Evolutionary conservation across 2,888 invertebrate species (phyloP).

Genomic region (Aphidoletes aphidimyza): DNA sequence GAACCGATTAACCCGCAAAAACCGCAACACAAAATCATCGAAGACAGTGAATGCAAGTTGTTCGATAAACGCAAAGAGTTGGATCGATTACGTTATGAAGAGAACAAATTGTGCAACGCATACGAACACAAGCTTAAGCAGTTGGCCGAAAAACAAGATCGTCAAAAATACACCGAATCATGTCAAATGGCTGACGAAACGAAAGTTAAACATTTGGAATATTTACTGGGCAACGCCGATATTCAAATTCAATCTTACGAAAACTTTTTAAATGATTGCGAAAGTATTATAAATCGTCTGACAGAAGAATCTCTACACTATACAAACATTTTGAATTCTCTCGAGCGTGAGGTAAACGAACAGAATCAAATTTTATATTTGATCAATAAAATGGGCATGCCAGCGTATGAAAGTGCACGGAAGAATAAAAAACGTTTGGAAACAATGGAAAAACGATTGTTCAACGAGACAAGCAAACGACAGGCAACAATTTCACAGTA

Average conservation of each 20-base stretch:
- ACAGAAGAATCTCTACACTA: background rate
- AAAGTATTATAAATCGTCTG: background rate
- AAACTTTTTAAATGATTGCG: background rate
- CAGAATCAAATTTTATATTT: slow-evolving; percentile 10
- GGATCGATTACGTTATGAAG: background rate
- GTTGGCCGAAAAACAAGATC: background rate
- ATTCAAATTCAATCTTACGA: background rate
- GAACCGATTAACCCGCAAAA: background rate
- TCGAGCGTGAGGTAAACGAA: background rate
- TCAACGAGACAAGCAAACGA: background rate
- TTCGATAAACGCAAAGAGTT: background rate
- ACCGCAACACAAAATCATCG: background rate
- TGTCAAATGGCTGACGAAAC: background rate
- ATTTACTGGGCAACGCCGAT: background rate
- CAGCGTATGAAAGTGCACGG: background rate
- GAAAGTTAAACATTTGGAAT: background rate
- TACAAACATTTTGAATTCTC: background rate
- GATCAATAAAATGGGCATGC: background rate
- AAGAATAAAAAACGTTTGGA: slow-evolving; percentile 4
- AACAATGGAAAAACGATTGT: background rate
- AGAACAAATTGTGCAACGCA: background rate
- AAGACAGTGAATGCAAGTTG: background rate
- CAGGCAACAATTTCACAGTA: background rate
- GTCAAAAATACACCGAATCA: background rate
- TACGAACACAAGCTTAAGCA: background rate